Base-by-base conservation (phyloP, 2,113 vertebrate genomes). In the Pristiophorus japonicus region DNA sequence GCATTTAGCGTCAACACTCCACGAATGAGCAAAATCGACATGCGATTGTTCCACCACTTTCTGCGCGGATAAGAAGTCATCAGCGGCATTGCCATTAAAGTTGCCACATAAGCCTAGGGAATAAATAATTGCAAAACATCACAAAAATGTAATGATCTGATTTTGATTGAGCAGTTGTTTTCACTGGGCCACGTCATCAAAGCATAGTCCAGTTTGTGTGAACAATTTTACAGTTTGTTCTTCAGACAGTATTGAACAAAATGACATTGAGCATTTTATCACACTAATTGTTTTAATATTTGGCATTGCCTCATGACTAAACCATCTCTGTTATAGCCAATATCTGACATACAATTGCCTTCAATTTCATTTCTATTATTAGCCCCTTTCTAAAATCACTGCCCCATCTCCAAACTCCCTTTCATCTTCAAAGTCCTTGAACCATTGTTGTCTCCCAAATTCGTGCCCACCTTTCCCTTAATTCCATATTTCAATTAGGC, bases 101-200 rank as follows among this genome's bases (percentile, higher is more conserved):
- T 96, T 96, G n/a, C 95, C 95, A 95, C 95, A 96, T 42, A 96
- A 78, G 8, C 95, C 95, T 96, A 55, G 7, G 73, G 65, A 34
- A 27, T n/a, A 78, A 59, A 94, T 0, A 63, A 63, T 38, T 59
- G 14, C 20, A 65, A 55, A 16, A 87, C 22, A 4, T 65, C 14
- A 12, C 24, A 45, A 45, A 85, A 95, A 67, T 47, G 38, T 2
- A 47, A n/a, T n/a, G 30, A 30, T 63, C 38, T 95, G n/a, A 65
- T 87, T 87, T 87, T 30, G 27, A 45, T 47, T 87, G 24, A 47
- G 24, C 14, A 65, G n/a, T 5, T 65, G 27, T 45, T 55, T 27
- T 34, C 30, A 88, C 27, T 45, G 12, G 42, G 16, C 4, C 24
- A 81, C 18, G 65, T 84, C 27, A 30, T 45, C 65, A 34, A 75